Conservation (phyloP, 2,113 vertebrate genomes). For the Engystomops pustulosus region DNA sequence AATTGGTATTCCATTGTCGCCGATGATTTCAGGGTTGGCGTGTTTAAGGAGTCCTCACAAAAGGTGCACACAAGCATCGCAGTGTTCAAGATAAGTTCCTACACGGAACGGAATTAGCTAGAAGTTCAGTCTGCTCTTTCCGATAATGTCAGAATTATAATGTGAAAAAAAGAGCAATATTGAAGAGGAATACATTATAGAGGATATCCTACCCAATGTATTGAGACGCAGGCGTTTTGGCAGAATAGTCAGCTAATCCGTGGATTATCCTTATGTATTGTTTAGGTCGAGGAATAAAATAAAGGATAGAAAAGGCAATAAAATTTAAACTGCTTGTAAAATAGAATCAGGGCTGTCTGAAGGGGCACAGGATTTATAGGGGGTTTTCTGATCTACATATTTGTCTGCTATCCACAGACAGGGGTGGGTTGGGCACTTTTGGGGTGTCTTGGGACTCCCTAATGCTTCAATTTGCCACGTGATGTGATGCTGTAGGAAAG, state of each 20-base stretch:
- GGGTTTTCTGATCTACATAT: background rate
- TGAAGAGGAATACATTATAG: constrained; percentile 3
- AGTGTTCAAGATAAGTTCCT: background rate
- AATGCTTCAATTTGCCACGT: too few relatives aligned
- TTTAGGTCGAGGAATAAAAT: background rate
- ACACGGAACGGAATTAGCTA: constrained; percentile 20
- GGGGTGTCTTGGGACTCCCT: too few relatives aligned
- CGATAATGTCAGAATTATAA: constrained; percentile 44
- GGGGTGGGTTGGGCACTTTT: too few relatives aligned
- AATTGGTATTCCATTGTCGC: constrained; percentile 4
- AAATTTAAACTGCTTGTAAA: background rate
- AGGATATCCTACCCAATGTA: background rate
- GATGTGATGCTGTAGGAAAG: too few relatives aligned
- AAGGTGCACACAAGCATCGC: constrained; percentile 15
- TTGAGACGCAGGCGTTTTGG: constrained; percentile 10
- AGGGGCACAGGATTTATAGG: background rate
- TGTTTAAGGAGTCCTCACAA: constrained; percentile 19
- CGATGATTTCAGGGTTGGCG: background rate
- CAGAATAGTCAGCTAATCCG: constrained; percentile 25
- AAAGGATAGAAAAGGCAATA: background rate
- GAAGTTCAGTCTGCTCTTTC: constrained; percentile 35
- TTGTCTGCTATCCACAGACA: background rate
- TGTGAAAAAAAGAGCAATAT: background rate
- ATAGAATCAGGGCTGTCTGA: background rate
- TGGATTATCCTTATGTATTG: constrained; percentile 19